Conservation (phyloP, 2,888 invertebrate genomes). For the Drosophila paramelanica region DNA sequence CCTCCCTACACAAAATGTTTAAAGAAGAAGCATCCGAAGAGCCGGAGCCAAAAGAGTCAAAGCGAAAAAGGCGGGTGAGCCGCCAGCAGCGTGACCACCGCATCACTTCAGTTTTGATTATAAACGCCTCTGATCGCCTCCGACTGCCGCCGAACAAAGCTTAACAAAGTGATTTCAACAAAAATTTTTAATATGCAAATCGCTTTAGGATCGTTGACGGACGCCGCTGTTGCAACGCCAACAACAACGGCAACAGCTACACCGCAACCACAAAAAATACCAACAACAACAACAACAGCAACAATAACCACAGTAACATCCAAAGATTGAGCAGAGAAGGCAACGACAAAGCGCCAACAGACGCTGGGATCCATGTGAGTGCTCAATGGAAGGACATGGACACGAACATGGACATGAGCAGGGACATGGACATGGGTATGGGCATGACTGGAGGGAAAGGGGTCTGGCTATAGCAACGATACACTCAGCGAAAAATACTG, state of each 20-base stretch:
- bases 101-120: constrained; percentile 77
- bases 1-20: neutral
- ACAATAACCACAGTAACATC: constrained; percentile 13
- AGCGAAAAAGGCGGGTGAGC: constrained; percentile 7
- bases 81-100: constrained; percentile 38
- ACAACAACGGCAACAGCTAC: constrained; percentile 24
- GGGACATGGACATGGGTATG: constrained; percentile 19
- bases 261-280: constrained; percentile 10
- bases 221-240: constrained; percentile 67
- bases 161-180: constrained; percentile 77
- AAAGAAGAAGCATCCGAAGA: neutral
- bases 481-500: neutral
- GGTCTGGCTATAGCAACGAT: neutral
- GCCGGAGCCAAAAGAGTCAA: constrained; percentile 12
- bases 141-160: constrained; percentile 72
- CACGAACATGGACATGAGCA: constrained; percentile 45
- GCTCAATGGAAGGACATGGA: constrained; percentile 46
- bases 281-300: constrained; percentile 10
- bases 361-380: constrained; percentile 14
- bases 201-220: constrained; percentile 74
- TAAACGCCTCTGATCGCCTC: constrained; percentile 76
- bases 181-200: constrained; percentile 72
- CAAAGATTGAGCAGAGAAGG: constrained; percentile 18
- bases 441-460: constrained; percentile 3
- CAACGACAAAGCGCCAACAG: constrained; percentile 58